Evolutionary conservation across 1,140 invertebrate genomes (phyloP), one percentile per base, ranked within the genome.

Genomic region (Panonychus citri): DNA sequence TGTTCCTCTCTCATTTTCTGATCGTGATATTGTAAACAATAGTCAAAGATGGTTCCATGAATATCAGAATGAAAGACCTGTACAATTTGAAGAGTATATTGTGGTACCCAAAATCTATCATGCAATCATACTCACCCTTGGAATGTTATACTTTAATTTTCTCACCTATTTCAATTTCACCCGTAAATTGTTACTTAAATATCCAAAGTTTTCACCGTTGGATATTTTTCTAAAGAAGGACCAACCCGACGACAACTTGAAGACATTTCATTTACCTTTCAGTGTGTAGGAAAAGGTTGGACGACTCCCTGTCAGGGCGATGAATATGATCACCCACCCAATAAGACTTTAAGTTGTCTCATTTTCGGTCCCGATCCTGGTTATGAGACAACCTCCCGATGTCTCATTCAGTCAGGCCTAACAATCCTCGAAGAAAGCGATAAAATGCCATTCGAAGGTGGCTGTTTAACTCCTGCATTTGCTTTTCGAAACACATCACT

Each of bases 301-400:
- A 70, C 70, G 13, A 10, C 30, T 30, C 15, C 17, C 2, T 27
- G 27, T 26, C 28, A n/a, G 10, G 34, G n/a, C 2, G 67, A 1
- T 69, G 74, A 49, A 79, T 81, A 3, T 12, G 12, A 34, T 5
- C 5, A 12, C 12, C 49, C 49, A 28, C 49, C 49, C 17, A 76
- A 78, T 55, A 83, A 81, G 64, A 75, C 70, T 39, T 67, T 87
- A 26, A 73, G 77, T 40, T 80, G 77, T 0, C 77, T 65, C 54
- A 70, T 77, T 28, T 62, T 63, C 21, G 74, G 73, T 55, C 73
- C 72, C 58, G 72, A 73, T 69, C 59, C 84, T 25, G 87, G 80
- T 46, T 95, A 94, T 72, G 79, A 83, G 5, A 75, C 79, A 1
- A 91, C 88, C 3, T 79, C 78, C 34, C 77, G 75, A n/a, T 73